Evolutionary conservation across 2,113 vertebrate species (phyloP), one percentile per base, ranked within the genome.

Genomic region (Gavia stellata): DNA sequence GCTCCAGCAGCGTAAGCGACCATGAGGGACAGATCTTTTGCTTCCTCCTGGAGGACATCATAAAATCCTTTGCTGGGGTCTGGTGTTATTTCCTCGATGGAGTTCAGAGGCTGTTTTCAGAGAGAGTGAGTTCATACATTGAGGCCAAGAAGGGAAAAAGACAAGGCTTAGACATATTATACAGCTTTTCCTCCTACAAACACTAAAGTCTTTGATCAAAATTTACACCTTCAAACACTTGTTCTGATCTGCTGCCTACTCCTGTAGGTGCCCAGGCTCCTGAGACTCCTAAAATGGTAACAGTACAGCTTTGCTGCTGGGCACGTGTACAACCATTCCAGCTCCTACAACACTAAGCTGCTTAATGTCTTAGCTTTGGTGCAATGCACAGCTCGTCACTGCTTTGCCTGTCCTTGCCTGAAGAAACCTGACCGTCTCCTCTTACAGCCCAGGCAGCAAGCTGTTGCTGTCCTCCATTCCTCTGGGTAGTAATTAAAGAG

Each of bases 281-380:
- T n/a, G 45, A 50, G 38, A 28, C 45, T 79, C 80, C 83, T 77
- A 13, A 42, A 34, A 12, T 47, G n/a, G 34, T 40, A 44, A 36
- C 14, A 33, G 68, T 6, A 49, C 55, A 80, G 81, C 65, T 72
- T 71, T 91, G 49, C 49, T 82, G 56, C 66, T 53, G 49, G 65
- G 70, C 94, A 96, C 25, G 1, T 49, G 73, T 94, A 63, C 61
- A 89, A 31, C 56, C 33, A 12, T 62, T 36, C 59, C 75, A 86
- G 50, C 65, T 75, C 78, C 68, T 73, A 89, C 36, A 62, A 34
- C 16, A 8, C 34, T 94, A 96, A 96, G 93, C 93, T 44, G 44
- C 87, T 96, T 97, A 95, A 68, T 44, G 92, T 95, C 94, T 96
- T 89, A 94, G 86, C 95, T 67, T 65, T 49, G 36, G 58, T 81